Evolutionary conservation across 2,797 vertebrate species (phyloP).

Genomic region (Melanogrammus aeglefinus): DNA sequence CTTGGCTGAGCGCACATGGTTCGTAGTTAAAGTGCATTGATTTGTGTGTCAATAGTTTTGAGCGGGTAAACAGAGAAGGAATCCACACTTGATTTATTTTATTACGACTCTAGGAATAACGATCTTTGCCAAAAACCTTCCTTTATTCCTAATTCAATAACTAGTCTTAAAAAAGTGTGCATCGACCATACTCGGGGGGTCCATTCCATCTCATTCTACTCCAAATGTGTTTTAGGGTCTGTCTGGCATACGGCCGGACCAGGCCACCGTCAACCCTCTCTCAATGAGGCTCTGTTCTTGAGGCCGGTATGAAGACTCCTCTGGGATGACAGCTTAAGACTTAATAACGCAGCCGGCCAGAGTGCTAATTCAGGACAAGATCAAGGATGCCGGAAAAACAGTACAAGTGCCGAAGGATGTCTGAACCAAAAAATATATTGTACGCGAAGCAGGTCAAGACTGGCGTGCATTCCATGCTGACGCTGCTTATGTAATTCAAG

Average conservation of each 20-base stretch:
- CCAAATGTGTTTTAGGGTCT: background rate
- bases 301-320: background rate
- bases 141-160: no score
- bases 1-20: no score
- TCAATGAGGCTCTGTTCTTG: constrained; percentile 1
- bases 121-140: no score
- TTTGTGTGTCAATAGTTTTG: no score
- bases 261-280: background rate
- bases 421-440: background rate
- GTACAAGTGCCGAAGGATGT: background rate
- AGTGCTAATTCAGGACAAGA: constrained; percentile 7
- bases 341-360: background rate
- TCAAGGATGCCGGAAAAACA: background rate
- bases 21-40: no score
- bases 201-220: background rate
- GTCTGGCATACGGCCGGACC: constrained; percentile 1
- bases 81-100: no score
- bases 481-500: no score
- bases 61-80: no score
- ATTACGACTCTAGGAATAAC: no score
- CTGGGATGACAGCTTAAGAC: constrained; percentile 3
- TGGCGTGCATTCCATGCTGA: no score
- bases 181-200: background rate
- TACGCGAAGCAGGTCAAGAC: no score
- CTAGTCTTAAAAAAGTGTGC: no score